Conservation (phyloP, 2,113 vertebrate species). For the Callopanchax toddi region DNA sequence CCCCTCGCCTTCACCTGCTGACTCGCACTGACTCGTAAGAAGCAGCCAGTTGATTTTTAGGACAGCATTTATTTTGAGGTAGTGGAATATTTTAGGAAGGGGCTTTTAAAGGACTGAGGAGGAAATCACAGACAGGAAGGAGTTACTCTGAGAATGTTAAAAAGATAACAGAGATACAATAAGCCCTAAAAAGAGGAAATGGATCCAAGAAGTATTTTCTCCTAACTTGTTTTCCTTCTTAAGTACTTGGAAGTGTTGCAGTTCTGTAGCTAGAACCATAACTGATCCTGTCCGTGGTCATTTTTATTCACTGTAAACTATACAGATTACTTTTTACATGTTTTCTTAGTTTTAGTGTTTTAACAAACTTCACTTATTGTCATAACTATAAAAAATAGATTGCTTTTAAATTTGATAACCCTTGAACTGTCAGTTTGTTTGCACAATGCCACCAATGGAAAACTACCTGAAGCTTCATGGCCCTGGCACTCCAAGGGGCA, state of each 20-base stretch:
- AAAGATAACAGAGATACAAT: background rate
- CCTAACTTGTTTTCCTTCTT: background rate
- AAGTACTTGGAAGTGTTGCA: background rate
- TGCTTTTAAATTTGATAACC: no score
- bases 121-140: background rate
- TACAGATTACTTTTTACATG: no score
- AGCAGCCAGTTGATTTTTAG: conserved; percentile 8
- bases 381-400: no score
- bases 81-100: conserved; percentile 5
- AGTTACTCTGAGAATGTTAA: background rate
- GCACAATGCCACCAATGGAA: no score
- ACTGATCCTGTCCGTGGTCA: no score
- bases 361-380: no score
- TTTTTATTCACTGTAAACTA: no score
- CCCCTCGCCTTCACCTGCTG: conserved; percentile 62
- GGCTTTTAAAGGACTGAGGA: background rate
- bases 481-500: no score
- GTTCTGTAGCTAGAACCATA: no score
- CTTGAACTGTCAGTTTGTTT: no score
- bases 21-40: conserved; percentile 54
- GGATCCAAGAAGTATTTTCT: background rate
- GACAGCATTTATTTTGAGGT: conserved; percentile 27
- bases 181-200: background rate
- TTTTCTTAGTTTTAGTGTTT: no score
- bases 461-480: no score